Evolutionary conservation across 1,140 invertebrate species (phyloP).

Genomic region (Pseudoatta argentina): DNA sequence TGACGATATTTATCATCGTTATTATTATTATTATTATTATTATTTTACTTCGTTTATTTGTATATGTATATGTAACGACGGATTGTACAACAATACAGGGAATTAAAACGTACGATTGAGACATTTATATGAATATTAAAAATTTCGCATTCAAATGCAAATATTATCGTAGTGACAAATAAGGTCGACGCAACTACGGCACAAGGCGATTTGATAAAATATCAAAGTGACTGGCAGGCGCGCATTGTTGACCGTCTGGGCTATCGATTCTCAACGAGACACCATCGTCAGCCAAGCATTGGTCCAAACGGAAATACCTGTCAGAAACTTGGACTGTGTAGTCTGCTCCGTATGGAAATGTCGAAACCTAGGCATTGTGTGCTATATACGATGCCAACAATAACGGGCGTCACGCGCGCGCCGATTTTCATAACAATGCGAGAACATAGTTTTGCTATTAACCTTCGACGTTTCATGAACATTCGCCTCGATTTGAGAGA

Average conservation of each 20-base stretch:
- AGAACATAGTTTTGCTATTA: constrained; percentile 56
- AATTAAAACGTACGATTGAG: not conserved
- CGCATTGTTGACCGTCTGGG: constrained; percentile 10
- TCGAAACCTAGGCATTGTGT: constrained; percentile 33
- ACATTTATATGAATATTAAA: not conserved
- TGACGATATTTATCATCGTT: too few relatives aligned
- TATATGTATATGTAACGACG: too few relatives aligned
- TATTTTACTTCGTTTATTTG: too few relatives aligned
- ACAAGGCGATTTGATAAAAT: constrained; percentile 19
- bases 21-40: too few relatives aligned
- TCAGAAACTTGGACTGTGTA: constrained; percentile 43
- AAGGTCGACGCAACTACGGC: not conserved
- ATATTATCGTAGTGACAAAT: not conserved
- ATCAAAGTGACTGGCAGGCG: constrained; percentile 44
- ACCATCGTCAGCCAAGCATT: not conserved
- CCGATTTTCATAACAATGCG: constrained; percentile 57
- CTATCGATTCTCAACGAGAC: constrained; percentile 40
- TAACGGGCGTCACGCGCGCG: not conserved
- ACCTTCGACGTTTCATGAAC: not conserved
- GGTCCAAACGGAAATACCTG: constrained; percentile 46
- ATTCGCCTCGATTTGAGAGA: not conserved
- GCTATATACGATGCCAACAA: constrained; percentile 3
- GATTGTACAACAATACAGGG: too few relatives aligned
- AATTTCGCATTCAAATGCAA: not conserved
- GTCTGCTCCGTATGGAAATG: constrained; percentile 23